Evolutionary conservation across 2,888 invertebrate species (phyloP), one percentile per base, ranked within the genome.

Genomic region (Drosophila maculinotata): DNA sequence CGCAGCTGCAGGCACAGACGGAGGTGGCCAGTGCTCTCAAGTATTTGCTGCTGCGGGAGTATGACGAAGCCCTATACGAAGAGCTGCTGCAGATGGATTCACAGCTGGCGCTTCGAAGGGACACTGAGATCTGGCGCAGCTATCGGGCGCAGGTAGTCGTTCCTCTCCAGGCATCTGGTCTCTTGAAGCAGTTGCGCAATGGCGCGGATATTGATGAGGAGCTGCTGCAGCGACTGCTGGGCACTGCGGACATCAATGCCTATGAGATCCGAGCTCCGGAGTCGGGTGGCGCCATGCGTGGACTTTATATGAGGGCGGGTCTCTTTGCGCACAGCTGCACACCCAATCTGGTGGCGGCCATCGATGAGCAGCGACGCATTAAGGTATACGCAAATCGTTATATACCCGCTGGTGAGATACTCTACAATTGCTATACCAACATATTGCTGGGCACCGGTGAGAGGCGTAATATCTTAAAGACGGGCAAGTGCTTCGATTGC

Each of bases 401-500:
- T 53, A 95, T 96, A 35, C 90, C 92, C 62, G 91, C 93, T 62
- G 94, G 94, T 1, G 93, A 93, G 10, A 90, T 92, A 0, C 93
- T 96, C 80, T 94, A 93, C 78, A 94, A 94, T 81, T 95, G 95
- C 89, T 96, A 96, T 82, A 94, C 95, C 0, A 95, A 94, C 89
- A 93, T 94, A 0, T 91, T 96, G 53, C 92, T 95, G 93, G 95
- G 96, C 0, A 95, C 94, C n/a, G 91, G 92, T 0, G 93, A 95
- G 59, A 93, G 96, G 36, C 94, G 94, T 59, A 92, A 93, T 44
- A 94, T 94, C 86, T 91, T 96, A 3, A 90, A 92, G 52, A 92
- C 94, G 62, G 95, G 96, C 15, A 97, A 97, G 91, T 96, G 96
- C 87, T 96, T 96, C 79, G 93, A 93, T 69, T 97, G 96, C 79